Percentiles rank a stretch among this genome's conserved stretches.
phyloP scores from a whole-genome alignment of 2,888 invertebrate species.

The Andrena haemorrhoa region DNA sequence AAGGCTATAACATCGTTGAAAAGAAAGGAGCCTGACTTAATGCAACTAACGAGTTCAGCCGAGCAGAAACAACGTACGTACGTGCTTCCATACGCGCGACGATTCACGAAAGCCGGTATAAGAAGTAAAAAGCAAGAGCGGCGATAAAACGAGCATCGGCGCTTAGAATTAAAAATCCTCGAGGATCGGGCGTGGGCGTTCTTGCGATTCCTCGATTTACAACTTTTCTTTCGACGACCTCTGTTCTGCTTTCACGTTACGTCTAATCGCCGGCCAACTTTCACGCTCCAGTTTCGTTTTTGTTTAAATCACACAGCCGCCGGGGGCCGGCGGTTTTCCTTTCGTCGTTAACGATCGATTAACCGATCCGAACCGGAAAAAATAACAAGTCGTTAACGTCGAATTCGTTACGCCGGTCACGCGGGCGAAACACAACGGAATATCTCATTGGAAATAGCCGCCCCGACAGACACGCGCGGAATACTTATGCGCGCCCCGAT shows the following conservation, averaged over 20 bases:
- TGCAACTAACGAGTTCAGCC: constrained; percentile 51
- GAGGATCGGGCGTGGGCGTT: background rate
- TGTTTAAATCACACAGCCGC: constrained; percentile 27
- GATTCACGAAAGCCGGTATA: constrained; percentile 1
- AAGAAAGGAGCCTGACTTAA: constrained; percentile 37
- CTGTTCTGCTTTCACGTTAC: constrained; percentile 19
- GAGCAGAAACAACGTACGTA: constrained; percentile 43
- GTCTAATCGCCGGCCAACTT: constrained; percentile 18
- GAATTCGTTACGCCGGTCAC: constrained; percentile 47
- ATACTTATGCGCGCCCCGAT: constrained; percentile 52
- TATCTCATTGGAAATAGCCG: constrained; percentile 57
- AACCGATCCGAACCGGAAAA: constrained; percentile 12
- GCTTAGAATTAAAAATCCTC: background rate
- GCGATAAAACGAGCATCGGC: background rate
- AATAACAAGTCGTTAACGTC: constrained; percentile 51
- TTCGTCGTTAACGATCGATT: constrained; percentile 47
- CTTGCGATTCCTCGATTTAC: constrained; percentile 3
- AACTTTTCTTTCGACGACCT: constrained; percentile 35
- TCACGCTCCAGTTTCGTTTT: constrained; percentile 41
- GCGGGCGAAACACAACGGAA: constrained; percentile 55
- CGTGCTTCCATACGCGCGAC: background rate
- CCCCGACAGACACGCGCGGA: constrained; percentile 41
- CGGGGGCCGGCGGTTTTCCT: constrained; percentile 30
- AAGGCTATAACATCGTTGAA: constrained; percentile 41
- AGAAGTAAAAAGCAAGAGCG: background rate